These are phyloP conservation scores for Chrysemys picta DNA, from an alignment of 2,113 vertebrate genomes.

Conservation along the genomic window DNA sequence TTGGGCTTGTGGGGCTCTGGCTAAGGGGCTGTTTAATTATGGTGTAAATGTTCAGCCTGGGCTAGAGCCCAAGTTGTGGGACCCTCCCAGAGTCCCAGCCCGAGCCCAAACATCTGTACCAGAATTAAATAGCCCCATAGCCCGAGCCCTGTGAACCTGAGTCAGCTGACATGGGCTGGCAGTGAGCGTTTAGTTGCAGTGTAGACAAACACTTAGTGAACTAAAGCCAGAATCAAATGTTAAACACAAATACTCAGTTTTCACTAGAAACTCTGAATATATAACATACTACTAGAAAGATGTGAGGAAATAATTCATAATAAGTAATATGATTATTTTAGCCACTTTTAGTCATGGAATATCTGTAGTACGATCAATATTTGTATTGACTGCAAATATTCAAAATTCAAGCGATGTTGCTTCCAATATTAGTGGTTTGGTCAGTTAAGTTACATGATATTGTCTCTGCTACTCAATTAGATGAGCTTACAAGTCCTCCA, in stretches of 20 bases:
- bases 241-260: neutral
- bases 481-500: neutral
- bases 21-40: neutral
- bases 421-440: neutral
- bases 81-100: neutral
- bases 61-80: no score
- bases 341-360: neutral
- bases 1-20: neutral
- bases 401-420: neutral
- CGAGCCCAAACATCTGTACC: neutral
- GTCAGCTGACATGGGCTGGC: no score
- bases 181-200: no score
- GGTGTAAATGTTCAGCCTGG: neutral
- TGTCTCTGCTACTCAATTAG: neutral
- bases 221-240: neutral
- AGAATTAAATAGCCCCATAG: no score
- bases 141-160: no score
- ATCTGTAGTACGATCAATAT: neutral
- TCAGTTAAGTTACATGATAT: neutral
- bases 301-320: neutral
- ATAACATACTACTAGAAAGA: neutral
- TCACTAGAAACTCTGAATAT: neutral
- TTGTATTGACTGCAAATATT: neutral
- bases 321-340: neutral
- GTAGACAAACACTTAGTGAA: neutral